phyloP scores from a whole-genome alignment of 2,113 vertebrate species.

The Geococcyx californianus region DNA sequence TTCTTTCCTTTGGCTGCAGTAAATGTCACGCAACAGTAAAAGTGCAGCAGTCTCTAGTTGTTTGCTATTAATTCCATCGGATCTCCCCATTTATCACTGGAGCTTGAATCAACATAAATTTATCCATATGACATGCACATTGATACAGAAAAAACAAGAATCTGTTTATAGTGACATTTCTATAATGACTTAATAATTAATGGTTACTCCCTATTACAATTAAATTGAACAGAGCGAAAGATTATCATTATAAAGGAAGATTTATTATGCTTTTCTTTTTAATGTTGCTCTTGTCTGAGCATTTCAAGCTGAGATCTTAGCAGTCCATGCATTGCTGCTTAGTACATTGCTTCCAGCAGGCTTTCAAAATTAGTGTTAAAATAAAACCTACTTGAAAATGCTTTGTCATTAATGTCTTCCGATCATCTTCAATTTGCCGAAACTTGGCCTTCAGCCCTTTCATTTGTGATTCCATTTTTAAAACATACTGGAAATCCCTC shows the following conservation, averaged over 20 bases:
- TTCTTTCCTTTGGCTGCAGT: not conserved
- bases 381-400: slow-evolving; percentile 90
- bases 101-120: not conserved
- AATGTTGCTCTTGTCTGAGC: not conserved
- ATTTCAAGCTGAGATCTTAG: slow-evolving; percentile 13
- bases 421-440: slow-evolving; percentile 95
- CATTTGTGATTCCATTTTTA: slow-evolving; percentile 99
- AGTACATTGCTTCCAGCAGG: not conserved
- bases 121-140: not conserved
- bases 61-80: slow-evolving; percentile 1
- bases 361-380: not conserved
- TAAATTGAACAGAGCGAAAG: not conserved
- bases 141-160: not conserved
- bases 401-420: slow-evolving; percentile 93
- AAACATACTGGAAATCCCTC: slow-evolving; percentile 98
- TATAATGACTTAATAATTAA: slow-evolving; percentile 29
- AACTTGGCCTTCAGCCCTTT: slow-evolving; percentile 96
- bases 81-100: not conserved
- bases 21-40: slow-evolving; percentile 8
- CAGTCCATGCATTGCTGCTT: not conserved
- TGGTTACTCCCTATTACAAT: not conserved
- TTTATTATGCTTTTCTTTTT: not conserved
- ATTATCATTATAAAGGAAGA: not conserved
- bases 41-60: not conserved
- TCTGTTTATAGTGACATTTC: not conserved